Evolutionary conservation across 1,140 invertebrate genomes (phyloP).

Genomic region (Drosophila kepulauana): DNA sequence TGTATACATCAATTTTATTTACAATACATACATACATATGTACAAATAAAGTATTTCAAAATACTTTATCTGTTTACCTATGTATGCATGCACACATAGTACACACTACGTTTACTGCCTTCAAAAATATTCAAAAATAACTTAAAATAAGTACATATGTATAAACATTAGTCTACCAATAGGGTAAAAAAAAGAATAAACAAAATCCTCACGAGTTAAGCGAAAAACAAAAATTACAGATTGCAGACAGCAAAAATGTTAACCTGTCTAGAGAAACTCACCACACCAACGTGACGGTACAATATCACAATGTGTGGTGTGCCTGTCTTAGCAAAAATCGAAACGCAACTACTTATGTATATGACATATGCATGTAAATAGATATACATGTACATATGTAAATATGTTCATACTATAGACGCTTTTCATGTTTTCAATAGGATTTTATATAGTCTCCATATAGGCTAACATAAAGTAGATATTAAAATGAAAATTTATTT

Average conservation of each 20-base stretch:
- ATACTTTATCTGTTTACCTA: no score
- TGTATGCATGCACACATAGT: no score
- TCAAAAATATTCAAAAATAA: no score
- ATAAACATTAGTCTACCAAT: no score
- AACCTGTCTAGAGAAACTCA: conserved; percentile 60
- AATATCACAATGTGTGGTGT: conserved; percentile 58
- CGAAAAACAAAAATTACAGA: conserved; percentile 40
- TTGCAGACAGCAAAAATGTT: conserved; percentile 59
- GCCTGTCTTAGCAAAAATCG: conserved; percentile 20
- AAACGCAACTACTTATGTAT: conserved; percentile 1
- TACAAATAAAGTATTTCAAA: no score
- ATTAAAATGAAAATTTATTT: conserved; percentile 60
- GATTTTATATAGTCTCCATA: no score
- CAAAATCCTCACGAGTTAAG: conserved; percentile 5
- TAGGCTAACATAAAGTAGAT: conserved; percentile 25
- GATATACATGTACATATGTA: conserved; percentile 15
- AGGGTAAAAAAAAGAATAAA: not conserved
- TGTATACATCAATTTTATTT: no score
- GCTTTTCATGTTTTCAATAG: no score
- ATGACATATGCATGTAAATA: conserved; percentile 4
- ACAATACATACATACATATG: no score
- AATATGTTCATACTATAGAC: not conserved
- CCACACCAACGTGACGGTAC: conserved; percentile 40
- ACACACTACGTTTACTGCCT: no score
- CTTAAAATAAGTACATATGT: no score